A percentile compares a stretch with the other conserved stretches of the same genome.
Conservation (phyloP, 2,888 invertebrate species). For the Chymomyza caudatula region DNA sequence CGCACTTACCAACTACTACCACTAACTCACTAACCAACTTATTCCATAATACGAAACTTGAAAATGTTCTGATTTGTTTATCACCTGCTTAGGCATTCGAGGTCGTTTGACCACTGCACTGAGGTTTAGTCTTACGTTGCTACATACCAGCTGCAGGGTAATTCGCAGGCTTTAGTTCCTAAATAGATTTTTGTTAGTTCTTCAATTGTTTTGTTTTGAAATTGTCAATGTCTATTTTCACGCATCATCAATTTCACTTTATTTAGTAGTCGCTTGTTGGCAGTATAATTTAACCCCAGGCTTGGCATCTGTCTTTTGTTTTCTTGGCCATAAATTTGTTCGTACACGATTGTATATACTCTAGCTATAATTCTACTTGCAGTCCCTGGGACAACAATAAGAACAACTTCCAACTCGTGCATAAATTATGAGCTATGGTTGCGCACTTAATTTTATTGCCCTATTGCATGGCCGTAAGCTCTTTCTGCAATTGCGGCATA, state of each 20-base stretch:
- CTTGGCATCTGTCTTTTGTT: conserved; percentile 52
- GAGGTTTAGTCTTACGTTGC: no score
- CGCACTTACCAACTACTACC: no score
- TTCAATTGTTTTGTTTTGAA: conserved; percentile 46
- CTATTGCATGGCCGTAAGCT: not conserved
- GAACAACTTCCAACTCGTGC: conserved; percentile 36
- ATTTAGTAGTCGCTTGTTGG: conserved; percentile 48
- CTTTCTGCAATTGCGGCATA: conserved; percentile 70
- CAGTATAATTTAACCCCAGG: not conserved
- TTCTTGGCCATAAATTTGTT: conserved; percentile 61
- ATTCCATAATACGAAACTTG: no score
- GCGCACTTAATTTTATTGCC: conserved; percentile 59
- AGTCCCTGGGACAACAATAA: not conserved
- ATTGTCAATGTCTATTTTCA: conserved; percentile 62
- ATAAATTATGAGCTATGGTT: conserved; percentile 58
- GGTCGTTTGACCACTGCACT: no score
- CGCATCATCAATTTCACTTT: conserved; percentile 66
- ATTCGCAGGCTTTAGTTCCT: not conserved
- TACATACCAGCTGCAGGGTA: not conserved
- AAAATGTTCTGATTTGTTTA: no score
- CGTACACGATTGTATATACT: no score
- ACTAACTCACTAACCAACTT: no score
- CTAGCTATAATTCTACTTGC: not conserved
- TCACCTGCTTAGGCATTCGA: no score
- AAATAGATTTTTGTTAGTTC: not conserved